Evolutionary conservation across 2,888 invertebrate species (phyloP).

Genomic region (Octonoba sinensis): DNA sequence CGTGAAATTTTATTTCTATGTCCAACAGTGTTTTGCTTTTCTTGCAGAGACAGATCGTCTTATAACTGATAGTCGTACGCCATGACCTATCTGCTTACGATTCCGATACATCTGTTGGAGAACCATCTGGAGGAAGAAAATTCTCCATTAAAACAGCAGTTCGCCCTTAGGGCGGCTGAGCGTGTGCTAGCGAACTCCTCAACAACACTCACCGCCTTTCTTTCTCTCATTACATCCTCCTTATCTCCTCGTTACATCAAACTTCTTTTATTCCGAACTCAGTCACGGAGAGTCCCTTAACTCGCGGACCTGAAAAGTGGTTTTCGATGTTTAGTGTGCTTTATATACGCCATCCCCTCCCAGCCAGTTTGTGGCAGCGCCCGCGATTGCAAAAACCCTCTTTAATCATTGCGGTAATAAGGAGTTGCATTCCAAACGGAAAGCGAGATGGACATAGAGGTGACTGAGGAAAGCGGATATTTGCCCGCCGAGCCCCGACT

Average conservation of each 20-base stretch:
- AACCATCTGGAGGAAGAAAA: too few relatives aligned
- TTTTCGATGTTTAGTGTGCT: constrained; percentile 39
- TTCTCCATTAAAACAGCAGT: too few relatives aligned
- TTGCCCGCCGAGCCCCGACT: neutral
- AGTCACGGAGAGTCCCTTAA: constrained; percentile 30
- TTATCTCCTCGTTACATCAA: constrained; percentile 19
- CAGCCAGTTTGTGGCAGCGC: constrained; percentile 27
- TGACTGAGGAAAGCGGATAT: constrained; percentile 18
- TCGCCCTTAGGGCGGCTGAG: too few relatives aligned
- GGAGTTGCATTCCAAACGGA: constrained; percentile 41
- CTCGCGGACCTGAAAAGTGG: constrained; percentile 27
- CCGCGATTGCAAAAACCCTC: constrained; percentile 6
- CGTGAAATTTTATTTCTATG: too few relatives aligned
- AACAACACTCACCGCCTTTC: too few relatives aligned
- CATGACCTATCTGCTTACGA: too few relatives aligned
- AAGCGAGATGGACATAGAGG: constrained; percentile 7
- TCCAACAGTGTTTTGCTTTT: too few relatives aligned
- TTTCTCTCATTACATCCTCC: constrained; percentile 18
- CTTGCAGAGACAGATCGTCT: too few relatives aligned
- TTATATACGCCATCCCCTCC: constrained; percentile 40
- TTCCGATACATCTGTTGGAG: too few relatives aligned
- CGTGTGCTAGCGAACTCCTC: too few relatives aligned
- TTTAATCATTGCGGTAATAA: constrained; percentile 58
- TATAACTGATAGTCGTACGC: too few relatives aligned
- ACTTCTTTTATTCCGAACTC: constrained; percentile 7